Percentiles rank a stretch among this genome's conserved stretches.
phyloP scores from a whole-genome alignment of 2,797 vertebrate species.

The Pseudocheirus occidentalis region DNA sequence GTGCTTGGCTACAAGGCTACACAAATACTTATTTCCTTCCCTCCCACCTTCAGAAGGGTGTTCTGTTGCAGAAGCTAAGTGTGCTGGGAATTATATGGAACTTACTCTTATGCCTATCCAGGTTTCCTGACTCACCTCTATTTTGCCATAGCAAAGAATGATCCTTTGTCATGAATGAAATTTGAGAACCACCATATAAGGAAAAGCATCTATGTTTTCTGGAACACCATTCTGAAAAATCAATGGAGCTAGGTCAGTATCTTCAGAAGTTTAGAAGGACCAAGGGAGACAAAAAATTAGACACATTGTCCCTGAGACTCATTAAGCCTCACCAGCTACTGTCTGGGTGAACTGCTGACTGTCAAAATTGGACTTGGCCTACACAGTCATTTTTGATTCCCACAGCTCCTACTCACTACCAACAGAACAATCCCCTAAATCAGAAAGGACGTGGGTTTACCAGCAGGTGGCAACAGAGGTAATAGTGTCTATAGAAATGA shows the following conservation, averaged over 20 bases:
- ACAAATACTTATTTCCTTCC: neutral
- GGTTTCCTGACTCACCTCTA: neutral
- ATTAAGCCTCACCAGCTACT: neutral
- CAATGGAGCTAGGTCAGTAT: neutral
- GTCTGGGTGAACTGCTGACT: neutral
- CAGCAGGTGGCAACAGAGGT: conserved; percentile 78
- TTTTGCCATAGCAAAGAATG: neutral
- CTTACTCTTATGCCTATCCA: neutral
- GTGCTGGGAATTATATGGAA: neutral
- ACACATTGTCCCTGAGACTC: neutral
- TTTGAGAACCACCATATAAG: neutral
- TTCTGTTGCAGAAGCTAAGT: neutral
- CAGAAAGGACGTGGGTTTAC: conserved; percentile 48
- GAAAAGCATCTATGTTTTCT: neutral
- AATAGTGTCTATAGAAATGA: conserved; percentile 42
- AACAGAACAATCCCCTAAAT: conserved; percentile 48
- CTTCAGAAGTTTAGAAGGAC: rapidly evolving
- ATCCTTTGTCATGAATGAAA: neutral
- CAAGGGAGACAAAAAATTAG: neutral
- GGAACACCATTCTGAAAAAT: neutral
- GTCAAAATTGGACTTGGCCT: conserved; percentile 5
- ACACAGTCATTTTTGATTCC: neutral
- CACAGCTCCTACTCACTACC: conserved; percentile 15
- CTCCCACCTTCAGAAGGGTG: neutral
- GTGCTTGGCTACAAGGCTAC: neutral